These are phyloP conservation scores for Muricea muricata DNA, from an alignment of 92 coral and sea anemone genomes.

Conservation along the genomic window DNA sequence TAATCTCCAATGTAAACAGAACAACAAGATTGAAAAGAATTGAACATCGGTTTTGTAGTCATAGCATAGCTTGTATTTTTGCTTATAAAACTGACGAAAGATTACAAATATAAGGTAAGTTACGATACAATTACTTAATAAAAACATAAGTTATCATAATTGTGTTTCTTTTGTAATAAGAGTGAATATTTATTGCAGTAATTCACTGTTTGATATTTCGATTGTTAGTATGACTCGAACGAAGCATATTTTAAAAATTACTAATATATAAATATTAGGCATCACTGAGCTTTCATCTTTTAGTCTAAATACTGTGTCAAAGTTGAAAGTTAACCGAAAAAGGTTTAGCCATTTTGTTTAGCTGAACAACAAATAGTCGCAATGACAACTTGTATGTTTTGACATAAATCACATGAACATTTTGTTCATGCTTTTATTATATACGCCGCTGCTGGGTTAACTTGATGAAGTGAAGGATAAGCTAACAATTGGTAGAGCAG, in stretches of 20 bases:
- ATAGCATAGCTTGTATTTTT: no score
- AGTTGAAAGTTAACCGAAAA: background rate
- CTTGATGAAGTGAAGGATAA: background rate
- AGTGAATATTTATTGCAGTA: background rate
- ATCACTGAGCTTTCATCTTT: background rate
- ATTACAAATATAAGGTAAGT: background rate
- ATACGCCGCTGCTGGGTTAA: background rate
- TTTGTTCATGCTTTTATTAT: background rate
- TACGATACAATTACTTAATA: background rate
- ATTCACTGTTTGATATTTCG: background rate
- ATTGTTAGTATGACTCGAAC: no score
- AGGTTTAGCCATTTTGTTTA: background rate
- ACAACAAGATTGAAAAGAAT: background rate
- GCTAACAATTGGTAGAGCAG: background rate
- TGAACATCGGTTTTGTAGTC: no score
- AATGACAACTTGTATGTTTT: no score
- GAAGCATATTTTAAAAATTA: background rate
- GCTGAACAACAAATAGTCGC: background rate
- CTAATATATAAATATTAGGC: background rate
- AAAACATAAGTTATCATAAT: background rate
- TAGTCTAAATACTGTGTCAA: background rate
- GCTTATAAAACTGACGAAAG: background rate
- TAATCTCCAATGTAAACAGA: background rate
- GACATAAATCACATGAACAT: no score
- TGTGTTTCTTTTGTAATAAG: background rate